Percentiles rank a stretch among this genome's conserved stretches.
phyloP scores from a whole-genome alignment of 2,113 vertebrate genomes.

The Amphiprion percula region DNA sequence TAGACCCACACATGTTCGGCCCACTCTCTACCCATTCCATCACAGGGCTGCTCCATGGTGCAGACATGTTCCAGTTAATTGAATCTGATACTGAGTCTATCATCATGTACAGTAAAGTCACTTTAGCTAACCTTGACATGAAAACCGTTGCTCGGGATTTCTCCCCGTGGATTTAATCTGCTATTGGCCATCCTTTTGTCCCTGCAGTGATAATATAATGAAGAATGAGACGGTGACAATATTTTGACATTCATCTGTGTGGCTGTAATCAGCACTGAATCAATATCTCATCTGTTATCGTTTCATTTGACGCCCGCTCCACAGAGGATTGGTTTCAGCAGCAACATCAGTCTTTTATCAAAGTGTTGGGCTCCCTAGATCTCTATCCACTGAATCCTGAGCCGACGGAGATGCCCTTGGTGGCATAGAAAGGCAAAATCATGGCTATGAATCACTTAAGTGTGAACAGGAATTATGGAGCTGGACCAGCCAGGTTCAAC shows the following conservation, averaged over 20 bases:
- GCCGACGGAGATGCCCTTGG: slow-evolving; percentile 14
- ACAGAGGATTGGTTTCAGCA: slow-evolving; percentile 27
- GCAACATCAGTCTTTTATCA: slow-evolving; percentile 54
- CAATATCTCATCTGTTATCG: slow-evolving; percentile 73
- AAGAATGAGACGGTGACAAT: slow-evolving; percentile 64
- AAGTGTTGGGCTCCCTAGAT: slow-evolving; percentile 21
- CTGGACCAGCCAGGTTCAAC: slow-evolving; percentile 4
- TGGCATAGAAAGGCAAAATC: slow-evolving; percentile 37
- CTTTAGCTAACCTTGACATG: slow-evolving; percentile 68
- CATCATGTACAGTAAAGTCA: slow-evolving; percentile 52
- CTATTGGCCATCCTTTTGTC: slow-evolving; percentile 56
- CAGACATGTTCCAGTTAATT: slow-evolving; percentile 55
- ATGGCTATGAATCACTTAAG: slow-evolving; percentile 46
- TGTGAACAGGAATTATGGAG: slow-evolving; percentile 30
- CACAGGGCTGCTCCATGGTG: background rate
- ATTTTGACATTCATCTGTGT: slow-evolving; percentile 71
- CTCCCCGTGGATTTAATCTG: slow-evolving; percentile 50
- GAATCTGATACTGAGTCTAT: slow-evolving; percentile 63
- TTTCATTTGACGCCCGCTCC: slow-evolving; percentile 43
- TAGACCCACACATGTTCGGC: slow-evolving; percentile 20
- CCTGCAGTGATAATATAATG: slow-evolving; percentile 63
- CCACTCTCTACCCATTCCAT: slow-evolving; percentile 1
- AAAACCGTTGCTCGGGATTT: slow-evolving; percentile 42
- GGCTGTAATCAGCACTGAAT: slow-evolving; percentile 66
- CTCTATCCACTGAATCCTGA: slow-evolving; percentile 34